phyloP scores from a whole-genome alignment of 2,113 vertebrate genomes.

The Forbesichthys papilliferus region DNA sequence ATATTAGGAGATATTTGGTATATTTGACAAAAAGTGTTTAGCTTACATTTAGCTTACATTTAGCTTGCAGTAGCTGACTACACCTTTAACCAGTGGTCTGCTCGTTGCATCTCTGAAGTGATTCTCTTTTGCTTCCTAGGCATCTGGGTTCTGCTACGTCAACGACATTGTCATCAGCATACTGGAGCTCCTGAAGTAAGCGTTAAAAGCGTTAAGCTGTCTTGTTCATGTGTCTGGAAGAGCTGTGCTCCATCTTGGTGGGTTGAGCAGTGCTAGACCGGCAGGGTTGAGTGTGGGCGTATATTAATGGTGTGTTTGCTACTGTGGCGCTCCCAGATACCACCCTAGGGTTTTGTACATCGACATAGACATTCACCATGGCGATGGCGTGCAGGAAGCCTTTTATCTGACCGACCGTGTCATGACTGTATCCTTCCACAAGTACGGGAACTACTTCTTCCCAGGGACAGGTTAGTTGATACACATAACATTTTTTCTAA shows the following conservation, averaged over 20 bases:
- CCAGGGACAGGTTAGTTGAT: constrained; percentile 87
- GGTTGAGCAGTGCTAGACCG: background rate
- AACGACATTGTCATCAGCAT: constrained; percentile 99
- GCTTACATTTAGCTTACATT: no score
- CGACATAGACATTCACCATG: constrained; percentile 98
- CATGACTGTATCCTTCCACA: constrained; percentile 99
- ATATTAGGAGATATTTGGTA: no score
- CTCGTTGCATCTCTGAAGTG: background rate
- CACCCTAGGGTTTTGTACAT: constrained; percentile 97
- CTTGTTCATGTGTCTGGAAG: background rate
- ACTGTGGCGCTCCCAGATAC: constrained; percentile 76
- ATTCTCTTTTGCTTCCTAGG: constrained; percentile 72
- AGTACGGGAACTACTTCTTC: constrained; percentile 98
- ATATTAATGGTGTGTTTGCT: background rate
- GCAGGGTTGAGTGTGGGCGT: background rate
- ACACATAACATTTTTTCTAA: background rate
- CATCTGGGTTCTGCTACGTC: constrained; percentile 97
- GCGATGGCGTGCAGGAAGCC: constrained; percentile 96
- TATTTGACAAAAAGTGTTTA: no score
- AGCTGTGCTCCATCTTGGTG: background rate
- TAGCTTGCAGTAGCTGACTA: no score
- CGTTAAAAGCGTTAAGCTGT: background rate
- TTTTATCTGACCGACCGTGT: constrained; percentile 98
- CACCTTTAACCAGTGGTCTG: background rate
- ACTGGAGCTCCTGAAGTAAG: constrained; percentile 97